Conservation (phyloP, 2,797 vertebrate species). For the Artibeus lituratus region DNA sequence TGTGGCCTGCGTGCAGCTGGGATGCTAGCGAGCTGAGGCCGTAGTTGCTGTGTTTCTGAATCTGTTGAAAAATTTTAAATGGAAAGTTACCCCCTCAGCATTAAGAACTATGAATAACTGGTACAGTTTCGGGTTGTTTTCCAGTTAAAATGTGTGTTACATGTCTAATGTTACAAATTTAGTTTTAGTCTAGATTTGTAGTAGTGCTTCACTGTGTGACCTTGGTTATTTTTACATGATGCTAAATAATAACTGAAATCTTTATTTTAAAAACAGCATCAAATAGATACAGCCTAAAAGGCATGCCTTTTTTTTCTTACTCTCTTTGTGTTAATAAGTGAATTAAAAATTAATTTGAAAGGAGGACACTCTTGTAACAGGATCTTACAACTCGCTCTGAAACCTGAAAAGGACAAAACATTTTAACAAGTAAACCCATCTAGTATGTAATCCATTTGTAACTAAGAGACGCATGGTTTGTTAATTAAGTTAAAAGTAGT, state of each 20-base stretch:
- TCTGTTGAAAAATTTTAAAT: background rate
- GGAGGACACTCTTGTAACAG: background rate
- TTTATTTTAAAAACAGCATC: background rate
- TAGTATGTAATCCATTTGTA: background rate
- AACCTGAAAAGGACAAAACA: slow-evolving; percentile 29
- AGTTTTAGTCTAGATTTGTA: background rate
- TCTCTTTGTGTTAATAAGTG: background rate
- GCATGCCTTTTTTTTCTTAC: background rate
- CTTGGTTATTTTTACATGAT: background rate
- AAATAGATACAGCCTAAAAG: background rate
- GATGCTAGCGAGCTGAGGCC: background rate
- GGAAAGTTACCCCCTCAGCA: background rate
- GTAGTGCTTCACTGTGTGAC: slow-evolving; percentile 15
- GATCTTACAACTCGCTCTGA: background rate
- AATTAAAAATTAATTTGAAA: background rate
- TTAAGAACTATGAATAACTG: background rate
- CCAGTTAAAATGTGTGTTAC: background rate
- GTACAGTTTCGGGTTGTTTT: background rate
- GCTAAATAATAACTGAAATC: background rate
- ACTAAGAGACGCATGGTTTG: background rate
- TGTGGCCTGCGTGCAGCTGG: fast-evolving
- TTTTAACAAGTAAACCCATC: background rate
- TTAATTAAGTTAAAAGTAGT: background rate
- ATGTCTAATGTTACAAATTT: background rate
- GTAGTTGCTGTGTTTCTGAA: background rate